A percentile compares a stretch with the other conserved stretches of the same genome.
Evolutionary conservation across 2,797 vertebrate genomes (phyloP).

Genomic region (Knipowitschia caucasica): DNA sequence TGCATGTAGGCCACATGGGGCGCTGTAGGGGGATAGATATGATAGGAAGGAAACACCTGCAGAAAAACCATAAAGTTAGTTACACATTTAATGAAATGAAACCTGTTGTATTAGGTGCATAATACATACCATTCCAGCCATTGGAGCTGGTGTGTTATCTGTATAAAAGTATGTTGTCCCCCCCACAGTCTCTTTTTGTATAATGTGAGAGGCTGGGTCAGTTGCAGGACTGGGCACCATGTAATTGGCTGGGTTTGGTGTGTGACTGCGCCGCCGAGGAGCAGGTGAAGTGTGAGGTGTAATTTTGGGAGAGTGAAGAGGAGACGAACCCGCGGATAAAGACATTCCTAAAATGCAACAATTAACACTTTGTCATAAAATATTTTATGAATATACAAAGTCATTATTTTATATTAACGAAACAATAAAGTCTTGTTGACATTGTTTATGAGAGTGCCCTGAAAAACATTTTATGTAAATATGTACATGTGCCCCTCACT

Average conservation of each 20-base stretch:
- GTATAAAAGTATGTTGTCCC: slow-evolving; percentile 99
- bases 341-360: slow-evolving; percentile 85
- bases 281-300: slow-evolving; percentile 97
- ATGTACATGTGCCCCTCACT: no score
- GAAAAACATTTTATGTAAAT: no score
- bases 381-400: not conserved
- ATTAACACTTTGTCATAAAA: no score
- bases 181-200: slow-evolving; percentile 98
- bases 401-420: not conserved
- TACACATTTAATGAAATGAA: no score
- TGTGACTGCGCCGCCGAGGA: slow-evolving; percentile 95
- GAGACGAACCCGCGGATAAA: slow-evolving; percentile 95
- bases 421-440: no score
- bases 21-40: slow-evolving; percentile 95
- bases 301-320: slow-evolving; percentile 98
- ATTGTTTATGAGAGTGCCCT: no score
- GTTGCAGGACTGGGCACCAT: slow-evolving; percentile 94
- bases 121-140: slow-evolving; percentile 90
- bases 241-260: slow-evolving; percentile 95
- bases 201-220: slow-evolving; percentile 87
- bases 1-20: slow-evolving; percentile 99
- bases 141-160: slow-evolving; percentile 92
- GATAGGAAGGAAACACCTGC: slow-evolving; percentile 98
- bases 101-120: no score
- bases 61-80: slow-evolving; percentile 53